phyloP scores from a whole-genome alignment of 1,140 invertebrate genomes.

The Orius laevigatus region DNA sequence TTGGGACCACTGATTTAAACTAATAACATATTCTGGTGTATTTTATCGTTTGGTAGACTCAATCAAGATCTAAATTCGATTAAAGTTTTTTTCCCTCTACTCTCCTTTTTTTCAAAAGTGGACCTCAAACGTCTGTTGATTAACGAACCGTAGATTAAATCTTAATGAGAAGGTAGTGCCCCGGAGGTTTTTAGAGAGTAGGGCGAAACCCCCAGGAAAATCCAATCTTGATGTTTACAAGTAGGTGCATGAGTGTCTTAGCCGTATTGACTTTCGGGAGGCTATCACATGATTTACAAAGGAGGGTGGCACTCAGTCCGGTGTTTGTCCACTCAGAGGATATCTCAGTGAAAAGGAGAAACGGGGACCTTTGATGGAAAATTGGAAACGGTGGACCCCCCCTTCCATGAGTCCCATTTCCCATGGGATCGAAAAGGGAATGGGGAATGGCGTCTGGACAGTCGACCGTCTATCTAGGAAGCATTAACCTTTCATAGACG shows the following conservation, averaged over 20 bases:
- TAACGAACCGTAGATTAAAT: too few relatives aligned
- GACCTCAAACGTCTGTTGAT: too few relatives aligned
- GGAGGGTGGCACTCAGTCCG: not conserved
- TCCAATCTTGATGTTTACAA: slow-evolving; percentile 11
- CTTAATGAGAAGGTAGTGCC: too few relatives aligned
- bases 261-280: slow-evolving; percentile 4
- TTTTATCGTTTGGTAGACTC: too few relatives aligned
- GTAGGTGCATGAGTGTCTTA: slow-evolving; percentile 12
- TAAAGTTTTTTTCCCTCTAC: too few relatives aligned
- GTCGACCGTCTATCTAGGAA: slow-evolving; percentile 8
- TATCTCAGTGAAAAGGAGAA: not conserved
- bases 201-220: slow-evolving; percentile 4
- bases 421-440: slow-evolving; percentile 10
- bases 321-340: slow-evolving; percentile 7
- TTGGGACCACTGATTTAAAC: too few relatives aligned
- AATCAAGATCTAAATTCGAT: too few relatives aligned
- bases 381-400: slow-evolving; percentile 6
- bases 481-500: slow-evolving; percentile 12
- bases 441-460: slow-evolving; percentile 4
- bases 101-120: too few relatives aligned
- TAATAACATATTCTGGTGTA: too few relatives aligned
- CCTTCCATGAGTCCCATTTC: slow-evolving; percentile 6
- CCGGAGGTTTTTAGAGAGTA: too few relatives aligned
- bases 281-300: slow-evolving; percentile 13
- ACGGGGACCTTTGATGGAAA: slow-evolving; percentile 12